Conservation (phyloP, 2,113 vertebrate species). For the Pimephales promelas region DNA sequence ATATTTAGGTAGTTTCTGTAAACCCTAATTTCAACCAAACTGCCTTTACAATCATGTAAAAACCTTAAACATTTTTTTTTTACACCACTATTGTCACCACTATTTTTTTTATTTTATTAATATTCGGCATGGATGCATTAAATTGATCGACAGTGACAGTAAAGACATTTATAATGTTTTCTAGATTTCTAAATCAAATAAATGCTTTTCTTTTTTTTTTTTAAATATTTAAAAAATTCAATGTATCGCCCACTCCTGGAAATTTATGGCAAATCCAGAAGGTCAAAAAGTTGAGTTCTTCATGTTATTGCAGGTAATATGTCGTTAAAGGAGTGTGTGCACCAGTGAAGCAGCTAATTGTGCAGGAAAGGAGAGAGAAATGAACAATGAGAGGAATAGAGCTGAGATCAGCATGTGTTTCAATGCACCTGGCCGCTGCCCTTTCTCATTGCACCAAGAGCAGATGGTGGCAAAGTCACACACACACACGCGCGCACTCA, state of each 20-base stretch:
- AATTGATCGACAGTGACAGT: background rate
- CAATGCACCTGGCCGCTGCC: constrained; percentile 66
- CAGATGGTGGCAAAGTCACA: constrained; percentile 77
- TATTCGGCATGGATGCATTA: background rate
- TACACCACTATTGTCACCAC: no score
- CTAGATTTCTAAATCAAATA: background rate
- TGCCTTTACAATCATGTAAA: background rate
- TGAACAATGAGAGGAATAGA: constrained; percentile 43
- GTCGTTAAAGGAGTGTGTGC: constrained; percentile 54
- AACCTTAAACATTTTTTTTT: no score
- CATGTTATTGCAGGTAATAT: constrained; percentile 22
- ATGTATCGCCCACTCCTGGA: background rate
- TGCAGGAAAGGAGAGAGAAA: constrained; percentile 48
- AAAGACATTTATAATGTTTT: background rate
- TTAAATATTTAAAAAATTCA: background rate
- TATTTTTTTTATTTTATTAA: background rate
- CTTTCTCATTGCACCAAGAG: constrained; percentile 65
- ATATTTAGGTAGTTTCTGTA: background rate
- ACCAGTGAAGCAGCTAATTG: constrained; percentile 75
- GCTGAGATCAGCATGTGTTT: constrained; percentile 75
- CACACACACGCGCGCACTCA: constrained; percentile 1
- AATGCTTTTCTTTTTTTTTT: background rate
- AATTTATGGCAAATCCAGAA: background rate
- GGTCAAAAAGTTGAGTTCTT: constrained; percentile 28
- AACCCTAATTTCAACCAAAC: background rate